Evolutionary conservation across 2,888 invertebrate species (phyloP), one percentile per base, ranked within the genome.

Genomic region (Lithophane ornitopus): DNA sequence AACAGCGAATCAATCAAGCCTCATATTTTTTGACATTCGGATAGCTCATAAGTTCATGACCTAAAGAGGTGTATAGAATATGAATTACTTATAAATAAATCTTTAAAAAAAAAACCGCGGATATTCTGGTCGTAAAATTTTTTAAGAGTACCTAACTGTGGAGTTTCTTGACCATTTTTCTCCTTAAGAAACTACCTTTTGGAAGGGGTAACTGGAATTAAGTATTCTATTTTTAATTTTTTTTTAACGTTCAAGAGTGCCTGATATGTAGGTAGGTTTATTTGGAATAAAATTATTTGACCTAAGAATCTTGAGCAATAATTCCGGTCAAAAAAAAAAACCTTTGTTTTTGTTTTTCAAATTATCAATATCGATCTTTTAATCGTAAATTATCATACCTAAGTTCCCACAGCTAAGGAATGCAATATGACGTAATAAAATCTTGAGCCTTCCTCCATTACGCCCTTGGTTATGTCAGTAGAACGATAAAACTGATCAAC

Each of bases 401-500:
- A n/a, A 70, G 58, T 73, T 73, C 68, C 39, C 78, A 67, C 69
- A 83, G 26, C 56, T 61, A 59, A 72, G 67, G 84, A 71, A 82
- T 79, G 80, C 59, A 68, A 46, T 41, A 84, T 81, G 84, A 84
- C 86, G 84, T 85, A 78, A 79, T 85, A 52, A 62, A 34, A 63
- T 71, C 34, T 71, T 39, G 58, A 67, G 28, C 68, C 78, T 81
- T 56, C 70, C 69, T 70, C 52, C 44, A 68, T 61, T 63, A 74
- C 58, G 81, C 76, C 76, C 74, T 76, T 78, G 76, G 65, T 66
- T 75, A 78, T 70, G 71, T 71, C 70, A 85, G 66, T 59, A 16
- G 76, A 77, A 70, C 72, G 68, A 83, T 71, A 77, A 84, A 84
- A 86, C 59, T 72, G 65, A 85, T 77, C 58, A 72, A 79, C 76